Conservation (phyloP, 2,888 invertebrate species). For the Antheraea assamensis region DNA sequence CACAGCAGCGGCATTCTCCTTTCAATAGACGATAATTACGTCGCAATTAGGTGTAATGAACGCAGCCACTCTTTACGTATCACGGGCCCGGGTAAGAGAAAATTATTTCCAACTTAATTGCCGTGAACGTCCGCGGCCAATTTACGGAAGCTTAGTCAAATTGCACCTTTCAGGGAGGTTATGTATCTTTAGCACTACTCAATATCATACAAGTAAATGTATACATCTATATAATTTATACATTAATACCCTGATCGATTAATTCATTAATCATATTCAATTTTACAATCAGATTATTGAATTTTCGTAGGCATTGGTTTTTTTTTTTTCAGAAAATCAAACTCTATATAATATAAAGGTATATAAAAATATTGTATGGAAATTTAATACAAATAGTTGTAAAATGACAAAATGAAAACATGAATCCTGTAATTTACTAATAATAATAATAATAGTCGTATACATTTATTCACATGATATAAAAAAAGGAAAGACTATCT, state of each 20-base stretch:
- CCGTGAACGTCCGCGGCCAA: constrained; percentile 31
- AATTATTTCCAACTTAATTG: constrained; percentile 54
- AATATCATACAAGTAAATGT: not conserved
- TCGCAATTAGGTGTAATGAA: constrained; percentile 67
- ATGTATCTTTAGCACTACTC: not conserved
- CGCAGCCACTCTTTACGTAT: constrained; percentile 42
- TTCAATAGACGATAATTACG: constrained; percentile 66
- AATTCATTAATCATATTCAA: not conserved
- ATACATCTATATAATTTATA: not conserved
- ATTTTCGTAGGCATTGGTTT: too few relatives aligned
- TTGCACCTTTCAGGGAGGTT: not conserved
- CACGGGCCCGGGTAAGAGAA: constrained; percentile 40
- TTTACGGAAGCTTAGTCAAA: constrained; percentile 6
- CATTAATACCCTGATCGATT: not conserved
- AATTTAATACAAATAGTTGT: too few relatives aligned
- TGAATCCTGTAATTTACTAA: too few relatives aligned
- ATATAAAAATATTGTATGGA: too few relatives aligned
- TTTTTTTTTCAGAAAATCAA: too few relatives aligned
- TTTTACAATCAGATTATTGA: not conserved
- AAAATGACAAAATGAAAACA: too few relatives aligned
- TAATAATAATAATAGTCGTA: too few relatives aligned
- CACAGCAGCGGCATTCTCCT: constrained; percentile 46
- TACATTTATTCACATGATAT: too few relatives aligned
- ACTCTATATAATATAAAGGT: too few relatives aligned
- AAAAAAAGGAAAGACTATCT: too few relatives aligned